Evolutionary conservation across 2,797 vertebrate species (phyloP).

Genomic region (Sebastes trivittatus): DNA sequence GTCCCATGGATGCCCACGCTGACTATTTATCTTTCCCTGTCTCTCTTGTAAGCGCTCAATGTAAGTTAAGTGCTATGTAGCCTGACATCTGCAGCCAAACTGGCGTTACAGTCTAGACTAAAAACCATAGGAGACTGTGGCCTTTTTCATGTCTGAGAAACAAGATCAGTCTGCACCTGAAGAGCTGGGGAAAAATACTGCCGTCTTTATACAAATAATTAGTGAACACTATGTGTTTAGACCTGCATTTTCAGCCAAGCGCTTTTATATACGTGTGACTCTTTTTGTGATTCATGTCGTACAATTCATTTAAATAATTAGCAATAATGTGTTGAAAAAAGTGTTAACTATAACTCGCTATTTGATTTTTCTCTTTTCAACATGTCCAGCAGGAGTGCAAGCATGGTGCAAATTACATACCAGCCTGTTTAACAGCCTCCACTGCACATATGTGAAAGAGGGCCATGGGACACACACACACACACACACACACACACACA

Average conservation of each 20-base stretch:
- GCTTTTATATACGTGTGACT: background rate
- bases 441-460: slow-evolving; percentile 60
- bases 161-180: slow-evolving; percentile 1
- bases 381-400: slow-evolving; percentile 3
- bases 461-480: background rate
- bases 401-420: slow-evolving; percentile 48
- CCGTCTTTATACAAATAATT: background rate
- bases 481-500: background rate
- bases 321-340: background rate
- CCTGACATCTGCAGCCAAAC: slow-evolving; percentile 21
- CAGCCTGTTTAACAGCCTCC: slow-evolving; percentile 32
- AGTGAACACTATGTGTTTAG: background rate
- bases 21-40: slow-evolving; percentile 4
- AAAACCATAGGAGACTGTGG: slow-evolving; percentile 22
- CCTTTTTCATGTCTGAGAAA: slow-evolving; percentile 25
- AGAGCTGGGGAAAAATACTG: background rate
- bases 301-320: background rate
- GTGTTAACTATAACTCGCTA: background rate
- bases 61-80: slow-evolving; percentile 26
- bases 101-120: slow-evolving; percentile 17
- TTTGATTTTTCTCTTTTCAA: background rate
- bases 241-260: background rate
- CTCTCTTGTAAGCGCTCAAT: slow-evolving; percentile 4
- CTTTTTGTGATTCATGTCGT: background rate
- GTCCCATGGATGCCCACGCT: slow-evolving; percentile 13